These are phyloP conservation scores for Hedya salicella DNA, from an alignment of 2,888 invertebrate genomes.

Conservation along the genomic window DNA sequence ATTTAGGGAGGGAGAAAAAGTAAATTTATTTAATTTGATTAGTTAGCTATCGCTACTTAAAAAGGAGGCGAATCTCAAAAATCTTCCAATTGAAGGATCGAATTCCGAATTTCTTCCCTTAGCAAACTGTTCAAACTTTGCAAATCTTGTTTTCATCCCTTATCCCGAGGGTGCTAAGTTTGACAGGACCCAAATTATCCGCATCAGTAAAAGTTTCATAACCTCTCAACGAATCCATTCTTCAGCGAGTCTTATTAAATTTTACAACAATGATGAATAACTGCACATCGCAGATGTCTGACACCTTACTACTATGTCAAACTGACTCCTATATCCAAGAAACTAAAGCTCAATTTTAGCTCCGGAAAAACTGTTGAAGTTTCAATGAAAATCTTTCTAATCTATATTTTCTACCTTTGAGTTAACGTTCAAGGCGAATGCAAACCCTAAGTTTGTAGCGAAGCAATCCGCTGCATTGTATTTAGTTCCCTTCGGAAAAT, in stretches of 20 bases:
- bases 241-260: conserved; percentile 73
- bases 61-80: not conserved
- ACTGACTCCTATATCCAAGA: conserved; percentile 22
- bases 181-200: conserved; percentile 50
- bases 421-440: conserved; percentile 33
- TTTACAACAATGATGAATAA: conserved; percentile 72
- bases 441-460: conserved; percentile 33
- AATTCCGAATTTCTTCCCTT: conserved; percentile 8
- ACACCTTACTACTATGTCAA: conserved; percentile 47
- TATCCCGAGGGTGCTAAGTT: conserved; percentile 30
- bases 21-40: too few relatives aligned
- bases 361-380: conserved; percentile 6
- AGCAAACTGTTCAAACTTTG: conserved; percentile 36
- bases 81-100: not conserved
- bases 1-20: too few relatives aligned
- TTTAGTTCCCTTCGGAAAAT: conserved; percentile 58
- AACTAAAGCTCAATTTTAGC: conserved; percentile 11
- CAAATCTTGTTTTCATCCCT: conserved; percentile 21
- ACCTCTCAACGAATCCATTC: conserved; percentile 59
- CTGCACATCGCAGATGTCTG: conserved; percentile 53
- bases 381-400: not conserved
- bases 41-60: not conserved
- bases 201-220: conserved; percentile 52
- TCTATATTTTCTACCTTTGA: not conserved
- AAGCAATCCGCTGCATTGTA: conserved; percentile 50